Percentiles rank a stretch among this genome's conserved stretches.
Conservation (phyloP, 1,140 invertebrate genomes). For the Penaeus japonicus region DNA sequence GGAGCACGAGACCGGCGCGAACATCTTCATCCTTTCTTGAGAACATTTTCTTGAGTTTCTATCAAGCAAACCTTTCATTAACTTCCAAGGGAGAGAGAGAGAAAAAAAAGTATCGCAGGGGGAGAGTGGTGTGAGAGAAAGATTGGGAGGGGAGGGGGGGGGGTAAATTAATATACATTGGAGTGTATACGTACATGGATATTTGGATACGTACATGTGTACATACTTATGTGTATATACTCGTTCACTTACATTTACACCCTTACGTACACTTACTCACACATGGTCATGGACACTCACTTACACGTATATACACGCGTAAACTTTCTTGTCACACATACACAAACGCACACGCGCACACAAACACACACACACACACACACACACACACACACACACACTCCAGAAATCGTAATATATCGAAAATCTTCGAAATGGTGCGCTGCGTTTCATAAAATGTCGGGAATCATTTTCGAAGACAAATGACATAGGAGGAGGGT, state of each 20-base stretch:
- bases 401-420: not conserved
- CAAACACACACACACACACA: constrained; percentile 24
- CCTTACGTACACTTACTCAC: not conserved
- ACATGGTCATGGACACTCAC: not conserved
- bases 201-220: not conserved
- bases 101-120: no score
- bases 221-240: not conserved
- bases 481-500: no score
- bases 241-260: not conserved
- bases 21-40: no score
- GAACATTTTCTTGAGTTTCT: no score
- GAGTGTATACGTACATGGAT: not conserved
- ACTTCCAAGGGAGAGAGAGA: no score
- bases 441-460: no score
- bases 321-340: not conserved
- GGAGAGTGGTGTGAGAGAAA: no score
- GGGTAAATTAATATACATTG: not conserved
- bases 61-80: no score
- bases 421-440: not conserved
- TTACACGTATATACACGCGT: not conserved
- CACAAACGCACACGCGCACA: not conserved
- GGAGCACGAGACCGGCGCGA: no score
- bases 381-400: not conserved
- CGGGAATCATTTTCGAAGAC: no score
- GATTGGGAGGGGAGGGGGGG: no score